A percentile compares a stretch with the other conserved stretches of the same genome.
phyloP scores from a whole-genome alignment of 2,797 vertebrate genomes.

The Sebastolobus alascanus region DNA sequence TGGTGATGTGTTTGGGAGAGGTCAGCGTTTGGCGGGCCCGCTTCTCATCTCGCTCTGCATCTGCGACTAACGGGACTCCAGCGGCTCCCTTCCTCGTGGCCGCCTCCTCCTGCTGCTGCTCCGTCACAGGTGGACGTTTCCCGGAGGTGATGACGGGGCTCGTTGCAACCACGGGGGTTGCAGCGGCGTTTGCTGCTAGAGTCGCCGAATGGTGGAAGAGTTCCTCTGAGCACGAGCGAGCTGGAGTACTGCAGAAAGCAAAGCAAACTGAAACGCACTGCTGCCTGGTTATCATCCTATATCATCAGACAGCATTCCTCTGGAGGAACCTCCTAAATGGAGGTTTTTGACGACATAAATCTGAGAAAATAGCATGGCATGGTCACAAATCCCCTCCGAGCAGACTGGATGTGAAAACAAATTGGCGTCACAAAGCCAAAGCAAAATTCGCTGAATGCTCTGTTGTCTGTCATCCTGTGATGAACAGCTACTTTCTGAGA shows the following conservation, averaged over 20 bases:
- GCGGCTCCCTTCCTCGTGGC: constrained; percentile 27
- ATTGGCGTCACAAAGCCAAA: constrained; percentile 32
- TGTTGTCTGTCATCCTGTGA: constrained; percentile 56
- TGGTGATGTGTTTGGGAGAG: constrained; percentile 58
- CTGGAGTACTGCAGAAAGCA: constrained; percentile 80
- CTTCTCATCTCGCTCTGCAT: constrained; percentile 59
- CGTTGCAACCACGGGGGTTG: constrained; percentile 31
- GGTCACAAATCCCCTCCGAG: constrained; percentile 43
- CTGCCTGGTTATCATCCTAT: constrained; percentile 56
- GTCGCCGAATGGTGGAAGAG: constrained; percentile 66
- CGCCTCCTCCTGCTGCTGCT: constrained; percentile 41
- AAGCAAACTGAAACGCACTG: constrained; percentile 69
- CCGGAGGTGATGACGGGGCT: constrained; percentile 30
- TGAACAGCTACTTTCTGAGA: constrained; percentile 55
- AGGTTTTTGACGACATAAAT: constrained; percentile 52
- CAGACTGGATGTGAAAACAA: constrained; percentile 39
- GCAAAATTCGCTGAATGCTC: constrained; percentile 20
- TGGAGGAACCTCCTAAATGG: constrained; percentile 39
- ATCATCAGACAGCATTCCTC: constrained; percentile 65
- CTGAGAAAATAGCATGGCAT: constrained; percentile 37
- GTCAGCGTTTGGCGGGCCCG: constrained; percentile 33
- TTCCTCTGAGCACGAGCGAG: constrained; percentile 80
- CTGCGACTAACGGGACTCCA: constrained; percentile 11
- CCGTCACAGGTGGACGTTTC: constrained; percentile 41
- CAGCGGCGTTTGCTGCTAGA: constrained; percentile 29